Base-by-base conservation (phyloP, 2,888 invertebrate genomes). In the Graphium colonna region DNA sequence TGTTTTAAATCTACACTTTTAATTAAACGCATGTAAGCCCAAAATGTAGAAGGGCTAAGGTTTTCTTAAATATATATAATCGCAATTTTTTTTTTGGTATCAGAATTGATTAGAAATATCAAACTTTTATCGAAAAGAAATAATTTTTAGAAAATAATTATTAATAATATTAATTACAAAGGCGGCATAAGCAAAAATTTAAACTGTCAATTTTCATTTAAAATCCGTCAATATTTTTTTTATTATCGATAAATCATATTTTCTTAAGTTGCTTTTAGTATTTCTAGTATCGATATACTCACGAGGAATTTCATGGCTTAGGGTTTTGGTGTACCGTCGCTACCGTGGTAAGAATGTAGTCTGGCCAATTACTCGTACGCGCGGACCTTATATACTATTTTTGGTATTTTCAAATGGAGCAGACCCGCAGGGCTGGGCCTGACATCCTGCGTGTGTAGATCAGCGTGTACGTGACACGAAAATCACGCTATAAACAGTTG, bases 251-350 rank as follows among this genome's bases (percentile, higher is more conserved):
- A 45, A 36, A 18, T 8, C 16, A n/a, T 46, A 33, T n/a, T 21
- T n/a, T 38, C 1, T 4, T 38, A 26, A 3, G 13, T 26, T 21
- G 16, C n/a, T 15, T 18, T 3, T 40, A 12, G 21, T 31, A 15
- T 26, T 21, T 41, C 13, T 13, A 33, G 26, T 4, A 41, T 31
- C 13, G 4, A 7, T 36, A 4, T 63, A 84, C 86, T 87, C 58
- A 87, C 87, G 57, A 85, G 65, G 59, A 68, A 69, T 63, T 74
- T 76, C 87, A 87, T 87, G 78, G 68, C 68, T 72, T 42, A 46
- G 61, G 56, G 58, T 58, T 72, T 45, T 47, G 50, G 62, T 57
- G 58, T 58, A 63, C 77, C 64, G 77, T 65, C 58, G 61, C 65
- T 62, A 63, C 58, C 63, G 75, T 56, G 64, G 66, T 64, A 70